Percentiles rank a stretch among this genome's conserved stretches.
These are phyloP conservation scores for Toxonevra muliebris DNA, from an alignment of 2,888 invertebrate species.

Conservation along the genomic window DNA sequence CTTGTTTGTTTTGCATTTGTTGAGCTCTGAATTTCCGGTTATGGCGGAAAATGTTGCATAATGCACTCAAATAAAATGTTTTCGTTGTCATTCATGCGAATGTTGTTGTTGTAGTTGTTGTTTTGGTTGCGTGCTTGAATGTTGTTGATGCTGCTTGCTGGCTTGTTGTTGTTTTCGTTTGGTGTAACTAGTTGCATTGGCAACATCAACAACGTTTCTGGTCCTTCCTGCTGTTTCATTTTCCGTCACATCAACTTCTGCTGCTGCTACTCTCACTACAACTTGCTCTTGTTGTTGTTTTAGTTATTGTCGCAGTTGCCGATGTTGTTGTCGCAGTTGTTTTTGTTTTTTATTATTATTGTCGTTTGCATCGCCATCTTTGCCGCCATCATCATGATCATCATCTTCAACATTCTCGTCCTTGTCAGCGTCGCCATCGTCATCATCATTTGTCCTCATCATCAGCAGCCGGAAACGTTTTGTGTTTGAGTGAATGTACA, in stretches of 20 bases:
- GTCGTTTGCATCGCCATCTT: neutral
- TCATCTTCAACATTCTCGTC: neutral
- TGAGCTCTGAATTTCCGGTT: neutral
- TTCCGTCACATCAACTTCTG: conserved; percentile 12
- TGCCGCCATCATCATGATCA: conserved; percentile 7
- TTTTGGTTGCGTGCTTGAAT: neutral
- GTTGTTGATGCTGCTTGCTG: conserved; percentile 14
- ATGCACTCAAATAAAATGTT: conserved; percentile 25
- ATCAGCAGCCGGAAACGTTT: conserved; percentile 32
- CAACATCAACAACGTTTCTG: neutral
- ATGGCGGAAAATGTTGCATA: conserved; percentile 23
- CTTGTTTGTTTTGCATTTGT: neutral
- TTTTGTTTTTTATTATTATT: neutral
- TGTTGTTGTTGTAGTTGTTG: neutral
- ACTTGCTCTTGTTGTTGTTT: conserved; percentile 6
- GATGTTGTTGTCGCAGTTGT: neutral
- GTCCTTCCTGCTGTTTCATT: too few relatives aligned
- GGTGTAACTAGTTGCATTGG: conserved; percentile 17
- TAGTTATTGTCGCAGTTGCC: neutral
- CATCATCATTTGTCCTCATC: conserved; percentile 26
- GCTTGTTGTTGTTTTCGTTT: conserved; percentile 8
- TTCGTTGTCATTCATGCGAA: conserved; percentile 4
- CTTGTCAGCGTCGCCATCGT: neutral
- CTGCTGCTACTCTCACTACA: neutral
- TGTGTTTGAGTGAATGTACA: conserved; percentile 2